Evolutionary conservation across 2,797 vertebrate genomes (phyloP).

Genomic region (Todus mexicanus): DNA sequence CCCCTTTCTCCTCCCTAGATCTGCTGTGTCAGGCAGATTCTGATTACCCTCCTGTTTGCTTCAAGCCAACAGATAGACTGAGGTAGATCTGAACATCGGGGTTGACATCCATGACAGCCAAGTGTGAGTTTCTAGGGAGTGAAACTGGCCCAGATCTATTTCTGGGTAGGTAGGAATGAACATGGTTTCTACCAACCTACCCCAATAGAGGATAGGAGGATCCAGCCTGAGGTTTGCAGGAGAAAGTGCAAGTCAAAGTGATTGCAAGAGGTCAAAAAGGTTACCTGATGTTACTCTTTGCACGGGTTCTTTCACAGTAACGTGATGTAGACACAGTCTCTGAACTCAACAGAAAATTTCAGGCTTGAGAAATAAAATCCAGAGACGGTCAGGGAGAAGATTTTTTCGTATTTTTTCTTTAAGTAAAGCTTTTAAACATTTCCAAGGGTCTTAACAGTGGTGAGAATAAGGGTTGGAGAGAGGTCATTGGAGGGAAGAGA

Average conservation of each 20-base stretch:
- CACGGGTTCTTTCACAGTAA: not conserved
- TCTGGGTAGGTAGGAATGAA: not conserved
- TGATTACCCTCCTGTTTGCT: not conserved
- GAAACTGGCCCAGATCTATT: not conserved
- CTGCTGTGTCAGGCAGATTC: conserved; percentile 52
- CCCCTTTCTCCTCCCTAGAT: conserved; percentile 11
- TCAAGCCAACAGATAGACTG: conserved; percentile 12
- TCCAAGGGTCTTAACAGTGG: not conserved
- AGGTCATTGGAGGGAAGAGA: not conserved
- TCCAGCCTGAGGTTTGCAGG: not conserved
- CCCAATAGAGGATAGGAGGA: not conserved
- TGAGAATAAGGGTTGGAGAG: not conserved
- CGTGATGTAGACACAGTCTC: not conserved
- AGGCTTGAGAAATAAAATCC: not conserved
- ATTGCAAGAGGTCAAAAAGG: not conserved
- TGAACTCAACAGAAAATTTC: not conserved
- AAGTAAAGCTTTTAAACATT: not conserved
- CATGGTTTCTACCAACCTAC: not conserved
- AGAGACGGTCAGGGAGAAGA: not conserved
- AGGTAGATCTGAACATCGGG: not conserved
- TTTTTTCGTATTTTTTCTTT: fast-evolving
- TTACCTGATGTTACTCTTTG: not conserved
- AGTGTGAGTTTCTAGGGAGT: not conserved
- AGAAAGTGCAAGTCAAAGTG: not conserved
- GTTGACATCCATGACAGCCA: not conserved